Evolutionary conservation across 2,797 vertebrate species (phyloP), one percentile per base, ranked within the genome.

Genomic region (Bradypus variegatus): DNA sequence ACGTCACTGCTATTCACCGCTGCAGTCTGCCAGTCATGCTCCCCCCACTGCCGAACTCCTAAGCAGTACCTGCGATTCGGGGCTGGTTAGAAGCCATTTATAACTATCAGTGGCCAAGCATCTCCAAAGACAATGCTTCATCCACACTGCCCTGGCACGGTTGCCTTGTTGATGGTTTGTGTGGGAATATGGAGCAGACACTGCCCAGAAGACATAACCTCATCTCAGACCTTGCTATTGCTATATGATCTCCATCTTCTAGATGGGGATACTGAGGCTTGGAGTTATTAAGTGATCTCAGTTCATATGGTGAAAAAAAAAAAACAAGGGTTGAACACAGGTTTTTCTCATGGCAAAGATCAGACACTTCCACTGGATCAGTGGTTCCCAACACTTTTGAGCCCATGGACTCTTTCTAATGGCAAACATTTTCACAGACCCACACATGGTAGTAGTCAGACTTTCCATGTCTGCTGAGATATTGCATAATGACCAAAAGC

Each of bases 1-100:
- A 29, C 31, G 0, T 0, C 1, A 41, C 62, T 27, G 0, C 36
- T 23, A 8, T 29, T 50, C 21, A 11, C 11, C 3, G 0, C 31
- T 6, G 23, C 29, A 41, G 13, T 15, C 70, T n/a, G 55, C 21
- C n/a, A 1, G 5, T 25, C 45, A 2, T n/a, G 33, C 1, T n/a
- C 45, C 60, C 36, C 2, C 41, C 76, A 9, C 38, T 14, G 23
- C 73, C 33, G 27, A 27, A 27, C 77, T 50, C 60, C 48, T 58
- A 5, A 4, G 5, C 41, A 1, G 60, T 2, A 3, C 69, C 33
- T 29, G 83, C 11, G 0, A 0, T 55, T 5, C 10, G 75, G 10
- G 16, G 62, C 38, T 50, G 78, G 38, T 36, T 48, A 11, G 25
- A 45, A 23, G 18, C 19, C 19, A 60, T 75, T 7, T 13, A 6